Evolutionary conservation across 2,113 vertebrate genomes (phyloP).

Genomic region (Phycodurus eques): DNA sequence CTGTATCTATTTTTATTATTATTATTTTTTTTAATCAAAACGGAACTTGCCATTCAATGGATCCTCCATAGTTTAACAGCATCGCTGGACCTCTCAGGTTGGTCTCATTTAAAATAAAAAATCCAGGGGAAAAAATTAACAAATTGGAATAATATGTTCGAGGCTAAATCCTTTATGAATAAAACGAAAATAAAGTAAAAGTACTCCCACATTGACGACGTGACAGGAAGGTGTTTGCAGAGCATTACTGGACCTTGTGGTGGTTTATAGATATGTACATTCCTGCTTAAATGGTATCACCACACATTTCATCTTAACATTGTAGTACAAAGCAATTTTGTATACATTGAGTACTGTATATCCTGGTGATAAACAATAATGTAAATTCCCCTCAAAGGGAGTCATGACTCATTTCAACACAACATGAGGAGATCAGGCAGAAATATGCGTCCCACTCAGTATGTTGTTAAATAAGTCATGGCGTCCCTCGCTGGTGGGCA

Average conservation of each 20-base stretch:
- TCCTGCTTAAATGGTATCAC: background rate
- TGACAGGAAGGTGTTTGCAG: background rate
- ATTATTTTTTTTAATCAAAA: background rate
- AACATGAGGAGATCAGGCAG: background rate
- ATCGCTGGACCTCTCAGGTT: background rate
- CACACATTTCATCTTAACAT: background rate
- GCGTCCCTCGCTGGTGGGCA: background rate
- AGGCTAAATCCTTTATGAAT: too few relatives aligned
- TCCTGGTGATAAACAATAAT: background rate
- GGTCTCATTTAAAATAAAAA: too few relatives aligned
- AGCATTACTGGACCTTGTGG: background rate
- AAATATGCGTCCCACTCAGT: background rate
- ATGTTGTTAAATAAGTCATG: background rate
- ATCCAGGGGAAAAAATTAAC: too few relatives aligned
- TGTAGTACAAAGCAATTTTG: background rate
- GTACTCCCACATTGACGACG: background rate
- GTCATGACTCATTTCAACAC: background rate
- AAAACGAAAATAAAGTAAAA: too few relatives aligned
- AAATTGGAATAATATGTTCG: too few relatives aligned
- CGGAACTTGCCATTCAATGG: background rate
- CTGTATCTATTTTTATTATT: too few relatives aligned
- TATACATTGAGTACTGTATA: background rate
- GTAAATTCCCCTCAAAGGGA: background rate
- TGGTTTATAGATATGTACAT: background rate
- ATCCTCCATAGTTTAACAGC: background rate